These are phyloP conservation scores for Thryonomys swinderianus DNA, from an alignment of 2,113 vertebrate species.

Conservation along the genomic window DNA sequence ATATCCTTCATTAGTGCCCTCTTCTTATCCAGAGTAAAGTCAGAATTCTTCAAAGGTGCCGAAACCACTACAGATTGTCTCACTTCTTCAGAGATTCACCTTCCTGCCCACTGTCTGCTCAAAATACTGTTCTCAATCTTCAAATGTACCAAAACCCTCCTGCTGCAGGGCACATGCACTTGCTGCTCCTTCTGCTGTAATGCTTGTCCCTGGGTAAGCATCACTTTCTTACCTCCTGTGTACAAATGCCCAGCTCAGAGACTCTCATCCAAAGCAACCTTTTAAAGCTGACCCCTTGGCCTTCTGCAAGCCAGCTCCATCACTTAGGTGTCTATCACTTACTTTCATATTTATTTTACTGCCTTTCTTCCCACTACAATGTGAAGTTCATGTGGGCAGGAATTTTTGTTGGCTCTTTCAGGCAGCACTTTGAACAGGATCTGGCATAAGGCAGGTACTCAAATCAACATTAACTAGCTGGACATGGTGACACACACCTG, in stretches of 20 bases:
- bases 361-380: background rate
- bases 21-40: background rate
- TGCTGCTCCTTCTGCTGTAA: background rate
- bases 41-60: background rate
- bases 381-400: background rate
- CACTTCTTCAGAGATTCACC: background rate
- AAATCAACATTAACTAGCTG: background rate
- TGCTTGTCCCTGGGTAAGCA: background rate
- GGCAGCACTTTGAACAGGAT: background rate
- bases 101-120: background rate
- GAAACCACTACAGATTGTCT: background rate
- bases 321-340: background rate
- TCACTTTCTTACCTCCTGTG: background rate
- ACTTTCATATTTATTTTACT: background rate
- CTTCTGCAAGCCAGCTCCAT: background rate
- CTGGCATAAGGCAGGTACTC: background rate
- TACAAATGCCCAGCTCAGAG: background rate
- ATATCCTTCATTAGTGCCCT: background rate
- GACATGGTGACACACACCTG: background rate
- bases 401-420: background rate
- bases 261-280: background rate
- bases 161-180: background rate
- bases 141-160: background rate
- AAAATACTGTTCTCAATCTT: background rate
- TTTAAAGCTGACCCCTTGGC: background rate